A percentile compares a stretch with the other conserved stretches of the same genome.
Evolutionary conservation across 2,113 vertebrate species (phyloP).

Genomic region (Hystrix cristata): DNA sequence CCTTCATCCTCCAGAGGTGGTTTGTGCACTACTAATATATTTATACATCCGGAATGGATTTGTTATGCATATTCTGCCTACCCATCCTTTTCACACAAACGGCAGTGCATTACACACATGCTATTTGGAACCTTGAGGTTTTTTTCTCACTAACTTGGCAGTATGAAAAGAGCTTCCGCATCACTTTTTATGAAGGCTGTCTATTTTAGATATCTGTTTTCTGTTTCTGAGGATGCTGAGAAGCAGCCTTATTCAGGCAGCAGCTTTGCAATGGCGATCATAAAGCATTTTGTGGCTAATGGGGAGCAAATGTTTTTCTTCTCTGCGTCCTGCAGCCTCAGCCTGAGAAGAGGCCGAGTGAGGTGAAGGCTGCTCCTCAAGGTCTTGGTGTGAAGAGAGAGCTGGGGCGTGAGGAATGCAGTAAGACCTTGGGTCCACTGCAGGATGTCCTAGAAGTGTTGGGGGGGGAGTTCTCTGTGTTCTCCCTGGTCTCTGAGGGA

Average conservation of each 20-base stretch:
- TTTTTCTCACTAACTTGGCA: constrained; percentile 10
- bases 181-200: background rate
- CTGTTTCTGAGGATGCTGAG: constrained; percentile 27
- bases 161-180: background rate
- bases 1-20: background rate
- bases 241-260: background rate
- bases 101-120: background rate
- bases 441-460: background rate
- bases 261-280: background rate
- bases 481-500: background rate
- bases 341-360: background rate
- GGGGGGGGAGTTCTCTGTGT: background rate
- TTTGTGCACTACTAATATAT: background rate
- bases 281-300: background rate
- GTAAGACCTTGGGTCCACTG: background rate
- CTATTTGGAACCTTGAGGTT: background rate
- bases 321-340: background rate
- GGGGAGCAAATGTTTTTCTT: constrained; percentile 12
- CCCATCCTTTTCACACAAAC: background rate
- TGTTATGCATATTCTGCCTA: background rate
- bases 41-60: background rate
- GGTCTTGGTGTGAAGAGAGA: background rate
- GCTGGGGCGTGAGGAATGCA: background rate
- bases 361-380: background rate
- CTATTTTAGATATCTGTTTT: constrained; percentile 6